A percentile compares a stretch with the other conserved stretches of the same genome.
These are phyloP conservation scores for Aspiorhynchus laticeps DNA, from an alignment of 2,113 vertebrate genomes.

Conservation along the genomic window DNA sequence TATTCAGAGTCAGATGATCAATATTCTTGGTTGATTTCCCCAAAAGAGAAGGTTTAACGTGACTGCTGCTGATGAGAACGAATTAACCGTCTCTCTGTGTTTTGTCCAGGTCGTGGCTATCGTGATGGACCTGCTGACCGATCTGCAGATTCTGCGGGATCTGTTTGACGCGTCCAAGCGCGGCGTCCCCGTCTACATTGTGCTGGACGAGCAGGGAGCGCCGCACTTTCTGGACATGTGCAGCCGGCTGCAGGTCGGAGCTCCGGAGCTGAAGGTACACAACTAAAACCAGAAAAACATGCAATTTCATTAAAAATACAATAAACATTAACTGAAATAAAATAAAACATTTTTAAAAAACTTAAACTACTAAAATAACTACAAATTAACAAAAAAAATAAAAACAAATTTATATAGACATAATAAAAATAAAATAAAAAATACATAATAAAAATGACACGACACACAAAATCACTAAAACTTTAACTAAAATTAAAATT, in stretches of 20 bases:
- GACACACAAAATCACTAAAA: too few relatives aligned
- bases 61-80: background rate
- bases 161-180: slow-evolving; percentile 85
- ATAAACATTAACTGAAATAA: background rate
- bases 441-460: too few relatives aligned
- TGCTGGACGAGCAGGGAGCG: slow-evolving; percentile 81
- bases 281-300: background rate
- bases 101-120: slow-evolving; percentile 85
- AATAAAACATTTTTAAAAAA: background rate
- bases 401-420: too few relatives aligned
- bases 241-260: slow-evolving; percentile 77
- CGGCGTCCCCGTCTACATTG: slow-evolving; percentile 86
- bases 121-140: slow-evolving; percentile 94
- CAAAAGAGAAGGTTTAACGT: background rate
- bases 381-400: too few relatives aligned
- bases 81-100: background rate
- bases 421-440: too few relatives aligned
- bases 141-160: slow-evolving; percentile 90
- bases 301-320: background rate
- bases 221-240: slow-evolving; percentile 93
- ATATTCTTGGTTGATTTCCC: background rate
- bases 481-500: too few relatives aligned
- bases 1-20: background rate
- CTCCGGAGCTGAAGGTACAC: slow-evolving; percentile 83
- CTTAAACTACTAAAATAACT: too few relatives aligned